A percentile compares a stretch with the other conserved stretches of the same genome.
These are phyloP conservation scores for Platyscapa corneri DNA, from an alignment of 1,140 invertebrate species.

Conservation along the genomic window DNA sequence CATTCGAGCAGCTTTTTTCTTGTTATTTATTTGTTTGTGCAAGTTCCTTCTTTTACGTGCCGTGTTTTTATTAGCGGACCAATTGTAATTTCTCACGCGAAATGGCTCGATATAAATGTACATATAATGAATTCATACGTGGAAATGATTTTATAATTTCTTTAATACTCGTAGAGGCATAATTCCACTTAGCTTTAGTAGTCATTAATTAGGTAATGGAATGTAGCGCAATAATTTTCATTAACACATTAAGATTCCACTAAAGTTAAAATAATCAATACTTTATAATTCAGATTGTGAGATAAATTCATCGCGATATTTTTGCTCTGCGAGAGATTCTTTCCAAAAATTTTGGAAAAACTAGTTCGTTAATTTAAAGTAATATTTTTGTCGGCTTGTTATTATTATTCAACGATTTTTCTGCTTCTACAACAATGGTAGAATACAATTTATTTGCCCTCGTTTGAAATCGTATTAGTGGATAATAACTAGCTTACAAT, in stretches of 20 bases:
- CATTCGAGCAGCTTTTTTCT: not conserved
- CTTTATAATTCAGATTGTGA: too few relatives aligned
- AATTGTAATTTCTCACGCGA: conserved; percentile 21
- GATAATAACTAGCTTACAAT: too few relatives aligned
- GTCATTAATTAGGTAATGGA: not conserved
- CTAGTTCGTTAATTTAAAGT: too few relatives aligned
- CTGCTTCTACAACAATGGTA: too few relatives aligned
- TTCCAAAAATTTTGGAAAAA: too few relatives aligned
- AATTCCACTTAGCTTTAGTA: not conserved
- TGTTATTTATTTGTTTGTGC: not conserved
- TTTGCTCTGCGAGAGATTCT: too few relatives aligned
- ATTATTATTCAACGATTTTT: too few relatives aligned
- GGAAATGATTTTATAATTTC: not conserved
- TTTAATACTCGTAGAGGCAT: not conserved
- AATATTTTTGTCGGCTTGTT: too few relatives aligned
- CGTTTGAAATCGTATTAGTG: not conserved
- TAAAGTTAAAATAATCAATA: not conserved
- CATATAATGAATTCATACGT: not conserved
- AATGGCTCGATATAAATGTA: not conserved
- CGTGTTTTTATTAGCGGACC: not conserved
- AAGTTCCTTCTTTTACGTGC: not conserved
- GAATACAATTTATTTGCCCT: not conserved
- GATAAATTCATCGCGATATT: too few relatives aligned
- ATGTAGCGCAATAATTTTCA: not conserved
- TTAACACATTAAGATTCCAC: not conserved